A percentile compares a stretch with the other conserved stretches of the same genome.
Conservation (phyloP, 2,113 vertebrate species). For the Isichthys henryi region DNA sequence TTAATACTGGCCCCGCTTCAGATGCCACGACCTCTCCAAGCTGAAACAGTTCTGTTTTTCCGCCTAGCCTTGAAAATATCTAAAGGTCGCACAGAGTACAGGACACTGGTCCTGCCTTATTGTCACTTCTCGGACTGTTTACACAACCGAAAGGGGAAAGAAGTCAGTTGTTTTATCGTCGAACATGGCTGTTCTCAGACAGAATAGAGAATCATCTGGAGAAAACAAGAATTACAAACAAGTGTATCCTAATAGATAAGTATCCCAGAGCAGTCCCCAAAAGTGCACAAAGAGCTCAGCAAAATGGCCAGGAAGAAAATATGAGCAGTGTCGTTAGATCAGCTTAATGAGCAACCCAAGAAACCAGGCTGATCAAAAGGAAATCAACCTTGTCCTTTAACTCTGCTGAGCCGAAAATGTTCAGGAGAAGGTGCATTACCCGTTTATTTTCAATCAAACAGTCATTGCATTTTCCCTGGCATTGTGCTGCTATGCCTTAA, state of each 20-base stretch:
- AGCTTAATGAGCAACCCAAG: neutral
- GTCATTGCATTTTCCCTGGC: slow-evolving; percentile 24
- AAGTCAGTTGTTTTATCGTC: neutral
- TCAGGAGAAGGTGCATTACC: slow-evolving; percentile 12
- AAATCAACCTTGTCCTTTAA: neutral
- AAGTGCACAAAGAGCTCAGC: neutral
- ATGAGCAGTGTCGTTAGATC: neutral
- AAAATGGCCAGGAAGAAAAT: neutral
- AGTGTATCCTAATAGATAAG: neutral
- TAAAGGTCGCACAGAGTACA: neutral
- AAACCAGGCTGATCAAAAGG: neutral
- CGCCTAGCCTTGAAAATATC: neutral
- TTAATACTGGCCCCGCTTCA: slow-evolving; percentile 52
- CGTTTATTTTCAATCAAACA: slow-evolving; percentile 28
- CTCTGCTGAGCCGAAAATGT: slow-evolving; percentile 11
- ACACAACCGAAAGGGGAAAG: neutral
- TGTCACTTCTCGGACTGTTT: neutral
- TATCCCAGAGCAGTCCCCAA: neutral
- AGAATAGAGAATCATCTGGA: neutral
- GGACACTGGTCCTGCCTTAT: neutral
- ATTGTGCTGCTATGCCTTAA: slow-evolving; percentile 47
- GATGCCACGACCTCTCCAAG: slow-evolving; percentile 46
- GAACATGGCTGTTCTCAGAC: neutral
- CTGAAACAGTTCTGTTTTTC: slow-evolving; percentile 5
- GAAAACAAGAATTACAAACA: neutral